Evolutionary conservation across 2,113 vertebrate species (phyloP).

Genomic region (Camelus dromedarius): DNA sequence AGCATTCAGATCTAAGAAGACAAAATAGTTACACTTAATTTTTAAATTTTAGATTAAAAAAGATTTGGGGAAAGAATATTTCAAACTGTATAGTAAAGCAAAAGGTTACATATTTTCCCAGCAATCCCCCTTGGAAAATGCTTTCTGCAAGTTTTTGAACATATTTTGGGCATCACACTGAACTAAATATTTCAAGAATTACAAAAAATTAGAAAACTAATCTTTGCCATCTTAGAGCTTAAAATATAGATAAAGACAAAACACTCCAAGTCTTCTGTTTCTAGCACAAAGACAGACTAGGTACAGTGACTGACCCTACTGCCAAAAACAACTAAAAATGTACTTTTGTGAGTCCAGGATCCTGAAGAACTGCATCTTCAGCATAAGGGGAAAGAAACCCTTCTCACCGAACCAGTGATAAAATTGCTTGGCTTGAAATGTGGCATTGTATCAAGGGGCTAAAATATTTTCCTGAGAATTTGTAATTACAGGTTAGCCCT

Average conservation of each 20-base stretch:
- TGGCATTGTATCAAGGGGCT: not conserved
- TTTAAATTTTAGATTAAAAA: constrained; percentile 59
- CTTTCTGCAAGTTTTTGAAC: not conserved
- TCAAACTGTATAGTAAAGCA: constrained; percentile 8
- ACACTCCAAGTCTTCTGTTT: not conserved
- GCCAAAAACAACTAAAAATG: not conserved
- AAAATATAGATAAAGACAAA: constrained; percentile 25
- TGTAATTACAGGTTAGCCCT: not conserved
- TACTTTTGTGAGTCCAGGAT: not conserved
- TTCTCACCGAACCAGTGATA: not conserved
- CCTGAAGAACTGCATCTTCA: not conserved
- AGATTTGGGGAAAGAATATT: not conserved
- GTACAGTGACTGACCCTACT: not conserved
- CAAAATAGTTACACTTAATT: not conserved
- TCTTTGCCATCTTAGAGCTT: not conserved
- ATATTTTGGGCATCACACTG: not conserved
- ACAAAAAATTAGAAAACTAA: not conserved
- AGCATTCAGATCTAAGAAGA: constrained; percentile 23
- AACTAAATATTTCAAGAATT: constrained; percentile 34
- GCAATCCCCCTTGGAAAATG: not conserved
- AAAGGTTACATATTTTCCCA: constrained; percentile 32
- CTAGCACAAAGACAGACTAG: not conserved
- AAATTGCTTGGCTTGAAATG: not conserved
- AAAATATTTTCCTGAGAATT: constrained; percentile 33
- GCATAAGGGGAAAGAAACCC: not conserved